Conservation (phyloP, 2,113 vertebrate species). For the Chloroceryle aenea region DNA sequence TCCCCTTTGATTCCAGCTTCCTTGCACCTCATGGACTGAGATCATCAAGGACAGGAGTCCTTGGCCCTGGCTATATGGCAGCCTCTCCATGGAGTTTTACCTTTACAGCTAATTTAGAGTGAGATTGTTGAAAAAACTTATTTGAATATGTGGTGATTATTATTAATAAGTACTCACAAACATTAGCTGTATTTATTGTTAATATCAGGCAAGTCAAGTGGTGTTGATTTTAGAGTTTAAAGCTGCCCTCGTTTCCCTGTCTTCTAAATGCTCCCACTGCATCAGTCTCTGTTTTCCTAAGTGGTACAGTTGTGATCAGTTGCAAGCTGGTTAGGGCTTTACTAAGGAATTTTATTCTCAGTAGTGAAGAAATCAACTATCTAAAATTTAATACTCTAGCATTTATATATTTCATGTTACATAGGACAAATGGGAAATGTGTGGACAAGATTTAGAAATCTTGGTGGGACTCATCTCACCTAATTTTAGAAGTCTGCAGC, state of each 20-base stretch:
- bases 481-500: background rate
- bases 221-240: background rate
- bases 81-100: background rate
- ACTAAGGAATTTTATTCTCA: background rate
- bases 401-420: background rate
- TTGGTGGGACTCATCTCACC: background rate
- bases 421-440: background rate
- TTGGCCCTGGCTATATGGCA: accelerated
- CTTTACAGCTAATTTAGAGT: background rate
- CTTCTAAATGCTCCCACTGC: background rate
- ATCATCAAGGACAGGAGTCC: background rate
- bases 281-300: background rate
- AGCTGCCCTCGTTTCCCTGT: background rate
- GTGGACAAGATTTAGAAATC: background rate
- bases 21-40: background rate
- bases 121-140: background rate
- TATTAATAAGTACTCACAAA: background rate
- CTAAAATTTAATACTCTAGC: background rate
- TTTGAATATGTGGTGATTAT: background rate
- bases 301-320: background rate
- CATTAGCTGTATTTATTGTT: background rate
- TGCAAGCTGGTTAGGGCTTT: background rate
- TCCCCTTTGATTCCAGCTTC: background rate
- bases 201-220: background rate
- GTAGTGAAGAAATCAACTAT: background rate